Conservation (phyloP, 2,797 vertebrate genomes). For the Mustela erminea region DNA sequence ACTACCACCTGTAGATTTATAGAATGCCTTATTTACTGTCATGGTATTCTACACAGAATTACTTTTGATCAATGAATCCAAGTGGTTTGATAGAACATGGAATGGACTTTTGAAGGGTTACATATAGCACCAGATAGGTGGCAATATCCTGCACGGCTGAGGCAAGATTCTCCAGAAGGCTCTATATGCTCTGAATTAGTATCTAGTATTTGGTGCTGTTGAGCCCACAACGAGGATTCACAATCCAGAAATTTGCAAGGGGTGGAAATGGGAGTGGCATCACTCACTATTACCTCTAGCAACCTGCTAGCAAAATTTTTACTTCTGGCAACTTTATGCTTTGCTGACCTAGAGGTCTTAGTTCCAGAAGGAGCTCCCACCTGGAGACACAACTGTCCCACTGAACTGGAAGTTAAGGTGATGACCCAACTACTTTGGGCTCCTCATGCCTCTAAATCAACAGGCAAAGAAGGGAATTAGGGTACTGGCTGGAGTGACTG, state of each 20-base stretch:
- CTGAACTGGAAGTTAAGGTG: neutral
- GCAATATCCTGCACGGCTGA: neutral
- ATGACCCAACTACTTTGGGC: neutral
- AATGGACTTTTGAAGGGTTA: neutral
- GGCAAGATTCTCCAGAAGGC: neutral
- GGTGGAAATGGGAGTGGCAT: neutral
- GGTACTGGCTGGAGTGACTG: neutral
- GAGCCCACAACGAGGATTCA: neutral
- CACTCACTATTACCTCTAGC: neutral
- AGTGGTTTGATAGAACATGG: neutral
- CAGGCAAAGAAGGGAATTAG: neutral
- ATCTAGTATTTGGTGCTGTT: neutral
- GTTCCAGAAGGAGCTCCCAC: neutral
- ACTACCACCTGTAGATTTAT: neutral
- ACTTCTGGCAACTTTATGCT: neutral
- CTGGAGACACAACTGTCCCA: neutral
- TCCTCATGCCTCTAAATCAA: neutral
- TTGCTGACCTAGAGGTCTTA: neutral
- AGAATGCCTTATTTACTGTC: neutral
- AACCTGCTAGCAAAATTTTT: neutral
- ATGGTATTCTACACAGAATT: neutral
- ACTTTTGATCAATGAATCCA: neutral
- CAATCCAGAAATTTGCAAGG: neutral
- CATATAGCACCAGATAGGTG: neutral
- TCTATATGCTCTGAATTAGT: neutral